phyloP scores from a whole-genome alignment of 2,113 vertebrate species.

The Datnioides undecimradiatus region DNA sequence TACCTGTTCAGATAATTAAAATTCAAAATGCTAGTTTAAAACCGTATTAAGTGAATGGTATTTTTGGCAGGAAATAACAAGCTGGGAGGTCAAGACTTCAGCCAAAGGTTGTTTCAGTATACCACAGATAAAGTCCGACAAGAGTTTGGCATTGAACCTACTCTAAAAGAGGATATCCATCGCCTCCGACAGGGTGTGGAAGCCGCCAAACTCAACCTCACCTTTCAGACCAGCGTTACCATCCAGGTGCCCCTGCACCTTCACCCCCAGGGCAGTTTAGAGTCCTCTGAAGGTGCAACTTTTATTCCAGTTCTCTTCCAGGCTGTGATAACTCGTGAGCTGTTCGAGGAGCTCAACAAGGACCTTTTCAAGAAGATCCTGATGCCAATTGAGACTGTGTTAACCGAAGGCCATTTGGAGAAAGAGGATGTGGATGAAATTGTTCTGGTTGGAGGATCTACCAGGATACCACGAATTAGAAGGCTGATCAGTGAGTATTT shows the following conservation, averaged over 20 bases:
- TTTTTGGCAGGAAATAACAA: slow-evolving; percentile 93
- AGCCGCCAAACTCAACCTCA: slow-evolving; percentile 93
- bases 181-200: slow-evolving; percentile 92
- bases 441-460: slow-evolving; percentile 96
- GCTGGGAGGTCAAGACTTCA: slow-evolving; percentile 98
- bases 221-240: slow-evolving; percentile 80
- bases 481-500: slow-evolving; percentile 93
- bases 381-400: slow-evolving; percentile 89
- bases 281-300: slow-evolving; percentile 5
- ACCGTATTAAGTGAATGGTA: not conserved
- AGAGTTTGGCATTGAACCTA: slow-evolving; percentile 85
- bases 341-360: slow-evolving; percentile 92
- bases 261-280: not conserved
- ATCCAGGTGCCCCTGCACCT: slow-evolving; percentile 86
- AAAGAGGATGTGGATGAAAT: slow-evolving; percentile 93
- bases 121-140: slow-evolving; percentile 85
- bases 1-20: not conserved
- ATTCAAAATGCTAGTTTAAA: no score
- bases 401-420: slow-evolving; percentile 89
- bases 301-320: slow-evolving; percentile 84
- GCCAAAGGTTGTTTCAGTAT: slow-evolving; percentile 92
- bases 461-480: slow-evolving; percentile 93
- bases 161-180: slow-evolving; percentile 93
- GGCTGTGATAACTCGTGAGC: slow-evolving; percentile 85
- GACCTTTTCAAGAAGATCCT: slow-evolving; percentile 98